phyloP scores from a whole-genome alignment of 2,888 invertebrate species.

The Ornithoptera priamus region DNA sequence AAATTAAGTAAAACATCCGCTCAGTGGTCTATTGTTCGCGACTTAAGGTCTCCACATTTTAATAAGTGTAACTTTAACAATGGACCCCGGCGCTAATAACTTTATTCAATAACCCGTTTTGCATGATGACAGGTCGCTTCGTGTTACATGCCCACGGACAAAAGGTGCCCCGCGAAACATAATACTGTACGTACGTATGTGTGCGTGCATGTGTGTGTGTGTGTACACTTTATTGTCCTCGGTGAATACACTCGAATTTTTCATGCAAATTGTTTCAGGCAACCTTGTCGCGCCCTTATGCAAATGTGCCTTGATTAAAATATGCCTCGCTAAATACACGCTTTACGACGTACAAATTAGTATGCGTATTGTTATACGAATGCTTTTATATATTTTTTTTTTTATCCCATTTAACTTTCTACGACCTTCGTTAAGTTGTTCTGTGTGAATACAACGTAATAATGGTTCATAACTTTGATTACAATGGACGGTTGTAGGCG shows the following conservation, averaged over 20 bases:
- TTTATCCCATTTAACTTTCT: background rate
- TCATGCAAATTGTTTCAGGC: constrained; percentile 40
- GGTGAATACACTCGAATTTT: constrained; percentile 45
- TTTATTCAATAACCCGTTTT: constrained; percentile 55
- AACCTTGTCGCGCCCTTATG: constrained; percentile 35
- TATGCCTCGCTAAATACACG: constrained; percentile 32
- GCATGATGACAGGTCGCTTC: constrained; percentile 42
- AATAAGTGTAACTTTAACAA: constrained; percentile 40
- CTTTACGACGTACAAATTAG: constrained; percentile 35
- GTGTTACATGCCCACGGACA: constrained; percentile 29
- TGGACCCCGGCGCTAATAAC: constrained; percentile 47
- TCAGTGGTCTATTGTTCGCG: constrained; percentile 5
- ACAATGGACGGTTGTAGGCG: no score
- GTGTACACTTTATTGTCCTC: constrained; percentile 39
- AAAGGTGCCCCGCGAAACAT: constrained; percentile 24
- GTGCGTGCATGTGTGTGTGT: constrained; percentile 19
- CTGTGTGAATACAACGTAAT: no score
- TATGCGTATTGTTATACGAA: constrained; percentile 11
- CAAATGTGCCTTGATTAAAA: constrained; percentile 39
- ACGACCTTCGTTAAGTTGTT: background rate
- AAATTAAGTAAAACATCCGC: constrained; percentile 1
- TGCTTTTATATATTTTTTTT: background rate
- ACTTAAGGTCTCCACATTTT: constrained; percentile 10
- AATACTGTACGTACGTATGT: background rate
- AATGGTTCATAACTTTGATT: no score